Evolutionary conservation across 2,797 vertebrate species (phyloP), one percentile per base, ranked within the genome.

Genomic region (Ctenopoma kingsleyae): DNA sequence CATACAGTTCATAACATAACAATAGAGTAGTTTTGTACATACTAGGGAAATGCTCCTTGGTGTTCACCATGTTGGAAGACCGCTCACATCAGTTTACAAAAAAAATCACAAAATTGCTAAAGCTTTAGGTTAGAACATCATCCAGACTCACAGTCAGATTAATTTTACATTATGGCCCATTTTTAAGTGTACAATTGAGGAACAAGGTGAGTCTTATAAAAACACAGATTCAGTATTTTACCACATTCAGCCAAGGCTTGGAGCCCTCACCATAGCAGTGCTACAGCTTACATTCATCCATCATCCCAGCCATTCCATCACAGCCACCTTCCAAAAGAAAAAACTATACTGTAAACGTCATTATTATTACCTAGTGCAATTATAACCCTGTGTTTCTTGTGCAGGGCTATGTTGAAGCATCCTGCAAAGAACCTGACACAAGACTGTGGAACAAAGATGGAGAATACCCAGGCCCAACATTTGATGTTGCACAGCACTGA

Each of bases 251-350:
- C 81, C 53, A 63, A 71, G 47, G 65, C 66, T 71, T 64, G 25
- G 68, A 80, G 36, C 72, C 74, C 25, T 74, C 25, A 35, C 67
- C 57, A 74, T 80, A 87, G 79, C 87, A 89, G 83, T 89, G 85
- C 88, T 90, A 89, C 86, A 80, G 55, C 83, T 88, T 86, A 92
- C 91, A 92, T 92, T 91, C 88, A 93, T 73, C 74, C 77, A 90
- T 81, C 58, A 74, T 72, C 64, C 78, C 76, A 85, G 63, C 65
- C 80, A 71, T 69, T 80, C 75, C 17, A 12, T 56, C 63, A 72
- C 62, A 63, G 80, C 80, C 77, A 78, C 82, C 52, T 67, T 60
- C 61, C 25, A 49, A 79, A 67, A 70, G 2, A 53, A 53, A n/a
- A 50, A 56, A 57, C 68, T 49, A 65, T 40, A 58, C 57, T 87